These are phyloP conservation scores for Brachystomella parvula DNA, from an alignment of 1,140 invertebrate genomes.

Conservation along the genomic window DNA sequence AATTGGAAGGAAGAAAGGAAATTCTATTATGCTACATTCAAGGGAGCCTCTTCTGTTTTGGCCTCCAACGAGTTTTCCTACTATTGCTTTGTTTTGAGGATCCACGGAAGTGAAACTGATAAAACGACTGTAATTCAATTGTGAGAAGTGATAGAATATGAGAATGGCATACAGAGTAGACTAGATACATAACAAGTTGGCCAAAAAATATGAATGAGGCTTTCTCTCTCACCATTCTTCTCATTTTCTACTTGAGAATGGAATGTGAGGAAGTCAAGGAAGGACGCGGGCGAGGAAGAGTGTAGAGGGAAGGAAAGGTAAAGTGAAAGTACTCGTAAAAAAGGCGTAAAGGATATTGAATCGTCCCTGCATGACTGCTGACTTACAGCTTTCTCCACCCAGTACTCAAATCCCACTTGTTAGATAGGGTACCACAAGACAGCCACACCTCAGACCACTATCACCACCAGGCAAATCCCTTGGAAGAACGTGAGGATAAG, in stretches of 20 bases:
- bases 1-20: no score
- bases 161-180: not conserved
- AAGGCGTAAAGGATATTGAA: not conserved
- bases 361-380: conserved; percentile 1
- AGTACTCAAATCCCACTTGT: not conserved
- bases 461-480: not conserved
- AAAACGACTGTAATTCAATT: not conserved
- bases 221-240: conserved; percentile 1
- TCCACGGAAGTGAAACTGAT: no score
- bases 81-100: no score
- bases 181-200: no score
- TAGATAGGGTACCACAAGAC: not conserved
- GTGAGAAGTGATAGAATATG: not conserved
- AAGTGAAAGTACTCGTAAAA: no score
- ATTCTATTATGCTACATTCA: no score
- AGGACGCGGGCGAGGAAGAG: no score
- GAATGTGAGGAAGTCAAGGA: no score
- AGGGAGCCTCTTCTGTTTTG: no score
- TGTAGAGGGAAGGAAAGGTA: not conserved
- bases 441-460: not conserved
- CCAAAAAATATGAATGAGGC: not conserved
- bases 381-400: not conserved
- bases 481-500: not conserved
- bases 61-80: no score
- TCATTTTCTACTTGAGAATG: no score